Conservation (phyloP, 2,888 invertebrate genomes). For the Drosophila borealis region DNA sequence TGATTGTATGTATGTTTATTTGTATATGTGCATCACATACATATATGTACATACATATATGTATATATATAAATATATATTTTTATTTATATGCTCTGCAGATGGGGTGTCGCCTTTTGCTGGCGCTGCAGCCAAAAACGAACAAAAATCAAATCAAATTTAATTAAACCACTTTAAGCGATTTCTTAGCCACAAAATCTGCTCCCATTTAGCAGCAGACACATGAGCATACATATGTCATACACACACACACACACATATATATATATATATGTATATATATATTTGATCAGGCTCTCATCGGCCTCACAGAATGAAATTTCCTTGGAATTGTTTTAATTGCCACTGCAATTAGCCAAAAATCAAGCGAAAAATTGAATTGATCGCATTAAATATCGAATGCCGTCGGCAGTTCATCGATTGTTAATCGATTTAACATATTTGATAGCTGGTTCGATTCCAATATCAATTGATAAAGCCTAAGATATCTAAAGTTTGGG, state of each 20-base stretch:
- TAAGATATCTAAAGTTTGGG: no score
- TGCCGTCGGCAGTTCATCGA: constrained; percentile 12
- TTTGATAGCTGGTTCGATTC: neutral
- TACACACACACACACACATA: constrained; percentile 1
- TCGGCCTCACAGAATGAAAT: neutral
- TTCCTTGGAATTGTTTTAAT: no score
- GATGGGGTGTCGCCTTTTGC: constrained; percentile 43
- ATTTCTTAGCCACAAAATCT: constrained; percentile 53
- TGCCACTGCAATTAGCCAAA: neutral
- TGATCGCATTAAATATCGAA: constrained; percentile 1
- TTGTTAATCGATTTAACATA: neutral
- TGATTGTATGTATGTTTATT: neutral
- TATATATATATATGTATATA: neutral
- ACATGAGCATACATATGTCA: neutral
- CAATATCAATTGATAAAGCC: neutral
- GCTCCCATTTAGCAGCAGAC: constrained; percentile 20
- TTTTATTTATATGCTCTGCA: constrained; percentile 5
- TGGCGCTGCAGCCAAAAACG: constrained; percentile 25
- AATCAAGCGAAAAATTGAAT: neutral
- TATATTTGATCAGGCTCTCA: neutral
- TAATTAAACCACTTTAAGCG: constrained; percentile 69
- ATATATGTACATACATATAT: neutral
- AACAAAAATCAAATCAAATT: constrained; percentile 63
- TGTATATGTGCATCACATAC: neutral
- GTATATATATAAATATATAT: neutral